Evolutionary conservation across 2,888 invertebrate species (phyloP), one percentile per base, ranked within the genome.

Genomic region (Nyleta sp.): DNA sequence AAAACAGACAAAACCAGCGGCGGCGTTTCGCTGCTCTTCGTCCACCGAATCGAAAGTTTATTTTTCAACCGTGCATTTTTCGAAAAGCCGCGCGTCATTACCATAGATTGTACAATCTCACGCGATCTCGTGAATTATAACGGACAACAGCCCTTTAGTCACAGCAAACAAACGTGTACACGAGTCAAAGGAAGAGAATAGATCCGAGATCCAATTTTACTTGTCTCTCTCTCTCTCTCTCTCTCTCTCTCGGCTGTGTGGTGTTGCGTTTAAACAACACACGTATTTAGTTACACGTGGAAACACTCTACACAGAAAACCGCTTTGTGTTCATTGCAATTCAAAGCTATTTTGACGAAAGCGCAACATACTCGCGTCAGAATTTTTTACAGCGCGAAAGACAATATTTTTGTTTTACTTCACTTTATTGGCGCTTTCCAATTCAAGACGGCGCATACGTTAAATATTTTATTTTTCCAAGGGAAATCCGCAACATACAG

Each of bases 71-170:
- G 53, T 50, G 52, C 50, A 67, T 60, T 65, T 59, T 74, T 64
- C 50, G 50, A 67, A 57, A 62, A 72, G 40, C 33, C 33, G 57
- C 48, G 57, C 59, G 60, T 55, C 46, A 57, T 59, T 65, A 59
- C 13, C 57, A 20, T 59, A 67, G 59, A 67, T 53, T 67, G 59
- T 67, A 74, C n/a, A 59, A 74, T 67, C 42, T 67, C 65, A 64
- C 59, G 65, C 44, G 59, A 74, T 74, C 73, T 74, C 65, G 52
- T 67, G 48, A 64, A 72, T 42, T 40, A 22, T 40, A 57, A 73
- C 48, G 52, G 50, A 71, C 55, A 59, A 38, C 35, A 48, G 31
- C 38, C 28, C 44, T 57, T 59, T 57, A 70, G 68, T 70, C 59
- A 70, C 48, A 59, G 57, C 40, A 68, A 50, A 24, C 42, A 48